These are phyloP conservation scores for Casuarius casuarius DNA, from an alignment of 2,113 vertebrate genomes.

Conservation along the genomic window DNA sequence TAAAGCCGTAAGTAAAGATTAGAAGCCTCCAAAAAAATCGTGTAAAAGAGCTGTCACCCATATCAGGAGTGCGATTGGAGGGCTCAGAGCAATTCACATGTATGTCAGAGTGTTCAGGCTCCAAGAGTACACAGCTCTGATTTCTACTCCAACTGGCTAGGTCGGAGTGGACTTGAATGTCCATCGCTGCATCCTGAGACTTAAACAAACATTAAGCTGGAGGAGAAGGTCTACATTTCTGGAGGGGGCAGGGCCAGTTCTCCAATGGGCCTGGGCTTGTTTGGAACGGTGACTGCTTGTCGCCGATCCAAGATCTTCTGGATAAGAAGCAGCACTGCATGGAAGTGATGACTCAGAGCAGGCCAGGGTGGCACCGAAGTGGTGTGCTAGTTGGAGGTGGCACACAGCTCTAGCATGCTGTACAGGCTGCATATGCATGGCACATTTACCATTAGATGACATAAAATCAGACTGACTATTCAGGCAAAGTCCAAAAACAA, in stretches of 20 bases:
- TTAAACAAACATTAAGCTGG: neutral
- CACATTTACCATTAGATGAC: rapidly evolving
- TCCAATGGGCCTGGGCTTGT: neutral
- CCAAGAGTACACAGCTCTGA: neutral
- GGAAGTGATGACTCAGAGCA: neutral
- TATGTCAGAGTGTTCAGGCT: neutral
- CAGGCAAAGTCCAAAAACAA: neutral
- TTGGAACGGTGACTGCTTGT: rapidly evolving
- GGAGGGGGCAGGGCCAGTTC: neutral
- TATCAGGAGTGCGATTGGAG: neutral
- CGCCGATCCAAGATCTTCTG: neutral
- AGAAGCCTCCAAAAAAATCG: neutral
- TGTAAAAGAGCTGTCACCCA: rapidly evolving
- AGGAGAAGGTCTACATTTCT: neutral
- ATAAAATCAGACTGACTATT: neutral
- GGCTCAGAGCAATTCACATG: neutral
- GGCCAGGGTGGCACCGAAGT: neutral
- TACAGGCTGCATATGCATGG: neutral
- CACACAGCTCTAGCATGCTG: neutral
- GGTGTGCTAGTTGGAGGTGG: neutral
- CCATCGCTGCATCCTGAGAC: neutral
- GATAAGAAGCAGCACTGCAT: neutral
- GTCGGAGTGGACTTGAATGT: rapidly evolving
- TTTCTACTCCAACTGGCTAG: neutral
- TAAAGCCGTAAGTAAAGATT: neutral